Conservation (phyloP, 2,797 vertebrate species). For the Sternarchorhynchus goeldii region DNA sequence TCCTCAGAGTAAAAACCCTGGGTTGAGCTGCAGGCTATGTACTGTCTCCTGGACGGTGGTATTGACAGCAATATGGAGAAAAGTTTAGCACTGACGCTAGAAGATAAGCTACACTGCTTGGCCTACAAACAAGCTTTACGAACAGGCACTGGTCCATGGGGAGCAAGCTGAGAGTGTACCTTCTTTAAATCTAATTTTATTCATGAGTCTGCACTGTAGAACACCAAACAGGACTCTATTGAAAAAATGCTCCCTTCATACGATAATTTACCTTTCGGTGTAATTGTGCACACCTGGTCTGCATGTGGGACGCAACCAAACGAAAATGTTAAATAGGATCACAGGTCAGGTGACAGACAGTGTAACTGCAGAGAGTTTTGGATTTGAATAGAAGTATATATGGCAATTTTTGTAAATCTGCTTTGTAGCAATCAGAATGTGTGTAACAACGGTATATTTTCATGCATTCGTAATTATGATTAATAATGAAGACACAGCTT, state of each 20-base stretch:
- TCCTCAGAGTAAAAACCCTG: background rate
- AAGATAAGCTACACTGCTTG: background rate
- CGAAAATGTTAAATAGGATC: constrained; percentile 13
- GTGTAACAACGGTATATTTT: constrained; percentile 2
- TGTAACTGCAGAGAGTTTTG: background rate
- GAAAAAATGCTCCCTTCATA: constrained; percentile 43
- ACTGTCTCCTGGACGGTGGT: background rate
- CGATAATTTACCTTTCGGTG: constrained; percentile 50
- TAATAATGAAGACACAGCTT: background rate
- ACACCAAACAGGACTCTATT: constrained; percentile 10
- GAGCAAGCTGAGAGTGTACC: background rate
- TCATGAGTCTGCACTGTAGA: constrained; percentile 30
- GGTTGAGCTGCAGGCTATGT: background rate
- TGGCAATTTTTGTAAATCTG: background rate
- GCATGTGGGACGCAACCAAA: constrained; percentile 35
- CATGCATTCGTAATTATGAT: background rate
- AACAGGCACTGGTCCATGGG: constrained; percentile 7
- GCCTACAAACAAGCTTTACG: constrained; percentile 13
- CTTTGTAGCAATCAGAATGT: constrained; percentile 8
- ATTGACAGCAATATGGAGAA: background rate
- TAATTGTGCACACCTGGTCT: constrained; percentile 45
- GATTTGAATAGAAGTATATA: constrained; percentile 1
- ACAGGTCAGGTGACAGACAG: constrained; percentile 13
- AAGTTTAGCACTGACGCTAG: background rate
- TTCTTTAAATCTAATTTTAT: constrained; percentile 39